A percentile compares a stretch with the other conserved stretches of the same genome.
phyloP scores from a whole-genome alignment of 2,113 vertebrate species.

The Hyperopisus bebe region DNA sequence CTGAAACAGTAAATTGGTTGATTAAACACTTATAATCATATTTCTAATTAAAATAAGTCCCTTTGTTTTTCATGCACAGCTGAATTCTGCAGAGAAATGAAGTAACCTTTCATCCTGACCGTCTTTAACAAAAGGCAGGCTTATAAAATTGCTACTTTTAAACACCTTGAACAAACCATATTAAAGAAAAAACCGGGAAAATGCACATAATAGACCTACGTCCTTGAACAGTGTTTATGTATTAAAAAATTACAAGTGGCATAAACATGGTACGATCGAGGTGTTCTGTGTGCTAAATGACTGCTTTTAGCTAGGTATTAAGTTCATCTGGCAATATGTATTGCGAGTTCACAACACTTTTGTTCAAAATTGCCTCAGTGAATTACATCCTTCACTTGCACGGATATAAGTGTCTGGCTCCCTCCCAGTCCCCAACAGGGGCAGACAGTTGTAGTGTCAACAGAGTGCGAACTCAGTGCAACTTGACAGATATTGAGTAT shows the following conservation, averaged over 20 bases:
- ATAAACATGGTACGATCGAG: not conserved
- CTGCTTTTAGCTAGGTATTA: not conserved
- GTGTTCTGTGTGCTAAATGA: not conserved
- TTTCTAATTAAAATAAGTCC: not conserved
- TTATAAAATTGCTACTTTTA: not conserved
- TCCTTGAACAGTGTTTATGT: not conserved
- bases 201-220: not conserved
- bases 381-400: not conserved
- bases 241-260: not conserved
- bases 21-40: not conserved
- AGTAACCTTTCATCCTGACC: not conserved
- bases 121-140: not conserved
- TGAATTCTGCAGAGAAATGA: not conserved
- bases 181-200: not conserved
- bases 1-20: not conserved
- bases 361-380: not conserved
- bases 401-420: not conserved
- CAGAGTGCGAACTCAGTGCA: not conserved
- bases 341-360: not conserved
- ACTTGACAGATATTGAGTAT: not conserved
- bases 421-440: not conserved
- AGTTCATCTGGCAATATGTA: not conserved
- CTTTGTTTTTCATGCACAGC: not conserved
- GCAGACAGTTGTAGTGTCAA: not conserved
- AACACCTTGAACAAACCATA: not conserved